Base-by-base conservation (phyloP, 1,140 invertebrate genomes). In the Drosophila orena region DNA sequence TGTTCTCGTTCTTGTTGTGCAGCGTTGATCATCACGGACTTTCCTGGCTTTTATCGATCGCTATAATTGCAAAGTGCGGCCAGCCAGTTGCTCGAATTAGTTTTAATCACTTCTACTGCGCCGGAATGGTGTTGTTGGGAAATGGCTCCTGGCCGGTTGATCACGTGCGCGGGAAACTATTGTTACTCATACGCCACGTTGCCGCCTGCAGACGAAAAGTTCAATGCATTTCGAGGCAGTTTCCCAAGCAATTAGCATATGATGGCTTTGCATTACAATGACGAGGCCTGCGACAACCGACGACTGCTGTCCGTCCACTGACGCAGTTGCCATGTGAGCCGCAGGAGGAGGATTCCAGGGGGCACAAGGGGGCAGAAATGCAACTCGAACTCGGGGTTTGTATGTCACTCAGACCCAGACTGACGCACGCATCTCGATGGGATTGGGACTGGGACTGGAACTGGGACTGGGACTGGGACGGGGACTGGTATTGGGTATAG, bases 131-230 rank as follows among this genome's bases (percentile, higher is more conserved):
- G 17, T 17, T 17, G 1, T 17, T 17, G 17, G 17, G 17, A 17
- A 17, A 38, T 56, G 65, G 52, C 65, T 35, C 14, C 43, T 57
- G 42, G 49, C 43, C 69, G 65, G 30, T 50, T 62, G 61, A 57
- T 56, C 40, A 66, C 60, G 42, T 75, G 60, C 42, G 24, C 14
- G 54, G 61, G 50, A 74, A 69, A 49, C 55, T 34, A 74, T 78
- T 72, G 61, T 86, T 88, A 86, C 83, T 71, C 75, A 88, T 86
- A 77, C 76, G 83, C 83, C 83, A 88, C 79, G 84, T 88, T 88
- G 83, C 47, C 84, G 53, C 50, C 38, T 65, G 62, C 58, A 58
- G 70, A 55, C 47, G 43, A 34, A 60, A 79, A 30, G 84, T 88
- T 88, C 83, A 88, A 89, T 79, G 83, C 79, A 79, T 89, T 88